Percentiles rank a stretch among this genome's conserved stretches.
phyloP scores from a whole-genome alignment of 2,113 vertebrate species.

The Pterocles burchelli region DNA sequence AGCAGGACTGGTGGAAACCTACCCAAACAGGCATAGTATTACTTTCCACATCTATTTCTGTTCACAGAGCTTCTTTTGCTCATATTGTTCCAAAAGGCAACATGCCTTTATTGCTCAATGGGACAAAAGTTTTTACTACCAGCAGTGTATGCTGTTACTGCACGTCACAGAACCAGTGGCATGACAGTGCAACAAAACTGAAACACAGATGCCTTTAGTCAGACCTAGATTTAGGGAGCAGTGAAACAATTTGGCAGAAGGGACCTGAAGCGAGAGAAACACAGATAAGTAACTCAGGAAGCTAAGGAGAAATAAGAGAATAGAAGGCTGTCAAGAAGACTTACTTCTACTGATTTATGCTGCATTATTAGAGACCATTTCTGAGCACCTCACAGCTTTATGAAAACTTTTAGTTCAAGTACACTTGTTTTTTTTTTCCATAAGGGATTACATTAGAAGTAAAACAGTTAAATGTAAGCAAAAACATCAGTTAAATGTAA shows the following conservation, averaged over 20 bases:
- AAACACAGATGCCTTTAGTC: neutral
- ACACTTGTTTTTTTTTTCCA: neutral
- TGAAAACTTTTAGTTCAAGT: neutral
- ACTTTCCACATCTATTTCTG: neutral
- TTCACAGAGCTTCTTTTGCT: neutral
- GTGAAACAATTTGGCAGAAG: neutral
- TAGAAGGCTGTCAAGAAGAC: neutral
- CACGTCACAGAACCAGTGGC: neutral
- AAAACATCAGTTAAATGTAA: neutral
- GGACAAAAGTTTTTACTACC: neutral
- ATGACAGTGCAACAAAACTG: neutral
- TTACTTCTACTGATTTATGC: fast-evolving
- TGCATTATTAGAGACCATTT: fast-evolving
- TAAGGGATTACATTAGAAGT: neutral
- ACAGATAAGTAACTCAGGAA: neutral
- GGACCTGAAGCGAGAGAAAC: neutral
- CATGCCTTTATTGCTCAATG: neutral
- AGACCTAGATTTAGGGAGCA: neutral
- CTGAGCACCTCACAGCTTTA: neutral
- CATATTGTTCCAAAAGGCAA: neutral
- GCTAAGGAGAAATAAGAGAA: neutral
- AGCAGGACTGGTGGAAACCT: neutral
- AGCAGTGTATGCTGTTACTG: neutral
- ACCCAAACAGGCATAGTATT: neutral
- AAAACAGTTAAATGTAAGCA: neutral